These are phyloP conservation scores for Falco cherrug DNA, from an alignment of 2,797 vertebrate genomes.

Conservation along the genomic window DNA sequence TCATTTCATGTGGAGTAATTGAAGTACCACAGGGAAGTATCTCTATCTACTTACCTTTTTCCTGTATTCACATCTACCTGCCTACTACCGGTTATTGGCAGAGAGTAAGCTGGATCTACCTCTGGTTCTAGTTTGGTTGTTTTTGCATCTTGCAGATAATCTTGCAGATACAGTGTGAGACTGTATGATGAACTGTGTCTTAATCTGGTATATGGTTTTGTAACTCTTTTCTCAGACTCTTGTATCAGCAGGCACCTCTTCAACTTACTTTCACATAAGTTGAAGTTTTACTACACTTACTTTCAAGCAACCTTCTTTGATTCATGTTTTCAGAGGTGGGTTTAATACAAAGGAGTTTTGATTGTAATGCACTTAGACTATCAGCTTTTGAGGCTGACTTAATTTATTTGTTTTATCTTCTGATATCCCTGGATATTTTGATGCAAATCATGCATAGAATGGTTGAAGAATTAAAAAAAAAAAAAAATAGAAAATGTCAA, in stretches of 20 bases:
- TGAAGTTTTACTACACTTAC: background rate
- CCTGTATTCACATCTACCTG: background rate
- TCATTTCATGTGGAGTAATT: background rate
- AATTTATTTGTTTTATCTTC: background rate
- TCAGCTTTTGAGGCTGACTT: background rate
- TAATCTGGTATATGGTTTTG: too few species aligned
- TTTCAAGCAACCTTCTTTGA: background rate
- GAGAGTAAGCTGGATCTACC: background rate
- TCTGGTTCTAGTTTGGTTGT: background rate
- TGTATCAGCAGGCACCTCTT: background rate
- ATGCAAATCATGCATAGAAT: background rate
- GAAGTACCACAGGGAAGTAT: background rate
- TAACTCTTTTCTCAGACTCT: background rate
- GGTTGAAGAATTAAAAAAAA: background rate
- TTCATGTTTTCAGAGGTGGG: background rate
- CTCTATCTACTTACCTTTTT: background rate
- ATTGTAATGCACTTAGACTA: background rate
- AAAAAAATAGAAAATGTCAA: background rate
- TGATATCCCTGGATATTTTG: background rate
- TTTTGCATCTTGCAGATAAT: background rate
- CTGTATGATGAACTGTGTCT: background rate
- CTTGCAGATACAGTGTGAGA: background rate
- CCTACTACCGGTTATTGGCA: background rate
- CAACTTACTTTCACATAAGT: background rate
- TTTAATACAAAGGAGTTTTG: background rate